Evolutionary conservation across 30 jellyfish, hydroid and myxozoan species (phyloP), one percentile per base, ranked within the genome.

Genomic region (Turritopsis rubra): DNA sequence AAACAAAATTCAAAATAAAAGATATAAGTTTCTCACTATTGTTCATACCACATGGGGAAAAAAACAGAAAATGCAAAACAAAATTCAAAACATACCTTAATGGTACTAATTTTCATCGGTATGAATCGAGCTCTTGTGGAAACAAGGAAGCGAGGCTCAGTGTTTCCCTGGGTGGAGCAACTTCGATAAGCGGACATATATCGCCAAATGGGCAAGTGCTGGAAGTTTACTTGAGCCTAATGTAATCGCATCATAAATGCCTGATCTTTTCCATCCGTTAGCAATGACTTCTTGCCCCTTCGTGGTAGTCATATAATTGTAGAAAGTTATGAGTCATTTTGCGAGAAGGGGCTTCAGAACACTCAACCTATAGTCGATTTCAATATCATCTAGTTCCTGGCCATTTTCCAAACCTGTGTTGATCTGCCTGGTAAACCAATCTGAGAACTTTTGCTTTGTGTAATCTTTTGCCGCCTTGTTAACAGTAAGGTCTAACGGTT

Each of bases 311-410:
- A 68, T 23, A 27, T 68, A 68, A 21, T 75, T 75, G n/a, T 75
- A 75, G n/a, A 28, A 31, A 0, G 68, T 13, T 13, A 25, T 75
- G 70, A 75, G 83, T 75, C 83, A 75, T 26, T 75, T 75, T 26
- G 70, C 60, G 68, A 9, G 70, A 26, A 75, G 68, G 26, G 83
- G 83, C 21, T 75, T 75, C 83, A 75, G 83, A 20, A 31, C 52
- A 75, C 83, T 75, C n/a, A 75, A 75, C 21, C 70, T 17, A 29
- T 75, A 75, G 0, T 75, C 76, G 41, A 75, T 21, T 75, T 75
- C 83, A 31, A 75, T 1, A 75, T 75, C 60, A 31, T 75, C 83
- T 74, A 75, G 21, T 75, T 75, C 83, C n/a, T 75, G 83, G 83
- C 60, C 26, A 29, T 31, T 75, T 75, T 75, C 83, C 20, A 75